Evolutionary conservation across 2,797 vertebrate species (phyloP), one percentile per base, ranked within the genome.

Genomic region (Ctenochaetus hawaiiensis): DNA sequence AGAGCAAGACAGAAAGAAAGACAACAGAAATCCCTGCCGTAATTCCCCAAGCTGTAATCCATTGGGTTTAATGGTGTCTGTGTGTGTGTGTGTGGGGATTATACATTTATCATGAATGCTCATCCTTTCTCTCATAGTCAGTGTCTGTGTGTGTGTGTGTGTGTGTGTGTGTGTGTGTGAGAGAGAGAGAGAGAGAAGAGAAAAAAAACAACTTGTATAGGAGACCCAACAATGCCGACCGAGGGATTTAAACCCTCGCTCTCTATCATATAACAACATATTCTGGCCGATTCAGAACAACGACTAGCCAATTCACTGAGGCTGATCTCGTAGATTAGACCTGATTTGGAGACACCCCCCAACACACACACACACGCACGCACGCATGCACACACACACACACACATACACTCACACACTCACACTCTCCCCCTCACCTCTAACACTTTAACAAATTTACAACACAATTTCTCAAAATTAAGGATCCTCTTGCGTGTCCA

Each of bases 271-370:
- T 92, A 92, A 92, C 94, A 93, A 72, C 87, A 94, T 94, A 94
- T 94, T 90, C 92, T 85, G 93, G 94, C 96, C 96, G 96, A 97
- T 96, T 96, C 96, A 95, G 93, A 92, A 87, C 87, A 91, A 95
- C 84, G 87, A 94, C 96, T 95, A 95, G 94, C 93, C 90, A 95
- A 96, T 96, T 95, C 92, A 96, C 93, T 95, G 92, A 77, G 69
- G 92, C 87, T 92, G 92, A 92, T 93, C 82, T 81, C 77, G 77
- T 49, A 81, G 83, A 92, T 91, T 89, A 92, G 83, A 71, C 73
- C 81, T 89, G 85, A 89, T 91, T 84, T 85, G 81, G 72, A 86
- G 82, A 90, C 83, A 82, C 80, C 82, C 68, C 77, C 79, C 4
- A 47, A 53, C 63, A 43, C 59, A 51, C 56, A 49, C 68, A 30